Evolutionary conservation across 2,113 vertebrate genomes (phyloP), one percentile per base, ranked within the genome.

Genomic region (Myiozetetes cayanensis): DNA sequence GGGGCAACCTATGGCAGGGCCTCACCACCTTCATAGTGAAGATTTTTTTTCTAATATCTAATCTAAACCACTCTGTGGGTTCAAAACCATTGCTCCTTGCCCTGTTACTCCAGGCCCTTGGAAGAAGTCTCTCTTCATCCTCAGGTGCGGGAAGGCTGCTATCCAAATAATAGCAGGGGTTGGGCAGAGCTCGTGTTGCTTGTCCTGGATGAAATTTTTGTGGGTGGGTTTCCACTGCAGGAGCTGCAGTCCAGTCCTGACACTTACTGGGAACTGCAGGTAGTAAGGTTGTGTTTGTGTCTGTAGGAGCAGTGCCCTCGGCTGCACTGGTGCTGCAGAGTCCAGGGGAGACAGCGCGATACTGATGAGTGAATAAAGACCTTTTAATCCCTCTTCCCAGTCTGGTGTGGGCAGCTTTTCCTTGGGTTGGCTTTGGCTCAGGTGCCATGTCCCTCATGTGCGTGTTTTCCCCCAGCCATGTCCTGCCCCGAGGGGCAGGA

Each of bases 401-500:
- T 15, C 17, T 35, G 31, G 6, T 59, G 63, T 27, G 68, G 56
- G 41, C 61, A 87, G 18, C 23, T 87, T 49, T 91, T 76, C 33
- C 21, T 80, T 70, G n/a, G 52, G 24, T 10, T 84, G 62, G 7
- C 39, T 89, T 68, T 47, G 55, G 7, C n/a, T 80, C 39, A 55
- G 77, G 67, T 67, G 27, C 33, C 22, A 4, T 78, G 14, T 94
- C 41, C 31, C 41, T 77, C 10, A 6, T 35, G n/a, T 79, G 55
- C 22, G 2, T 9, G 25, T 65, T 39, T 35, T 91, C 87, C 92
- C 71, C 12, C 96, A 99, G 99, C 97, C 1, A 94, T 99, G 97
- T 94, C 93, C 87, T 99, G 99, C 94, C 97, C 98, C 6, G 96
- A 94, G 22, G 98, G 97, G 87, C 99, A 98, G 96, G 96, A 98